phyloP scores from a whole-genome alignment of 2,888 invertebrate genomes.

The Plagodis dolabraria region DNA sequence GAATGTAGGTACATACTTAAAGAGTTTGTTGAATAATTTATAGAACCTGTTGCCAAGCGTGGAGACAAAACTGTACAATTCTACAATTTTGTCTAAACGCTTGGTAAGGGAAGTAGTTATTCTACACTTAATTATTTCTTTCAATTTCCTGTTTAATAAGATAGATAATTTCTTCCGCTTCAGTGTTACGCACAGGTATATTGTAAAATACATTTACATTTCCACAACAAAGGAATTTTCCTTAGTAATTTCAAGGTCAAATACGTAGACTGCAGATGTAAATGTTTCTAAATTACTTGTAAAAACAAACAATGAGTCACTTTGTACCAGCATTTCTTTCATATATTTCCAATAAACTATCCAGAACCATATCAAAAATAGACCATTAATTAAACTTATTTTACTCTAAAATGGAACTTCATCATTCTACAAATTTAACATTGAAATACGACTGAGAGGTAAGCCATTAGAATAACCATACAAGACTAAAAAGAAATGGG shows the following conservation, averaged over 20 bases:
- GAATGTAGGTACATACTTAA: too few relatives aligned
- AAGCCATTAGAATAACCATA: constrained; percentile 22
- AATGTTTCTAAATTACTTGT: constrained; percentile 21
- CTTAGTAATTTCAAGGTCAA: constrained; percentile 30
- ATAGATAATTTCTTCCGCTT: constrained; percentile 19
- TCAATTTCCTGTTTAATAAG: constrained; percentile 11
- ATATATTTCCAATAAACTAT: neutral
- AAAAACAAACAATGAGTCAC: constrained; percentile 15
- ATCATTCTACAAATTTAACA: constrained; percentile 4
- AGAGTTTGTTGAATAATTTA: too few relatives aligned
- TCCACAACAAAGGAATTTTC: constrained; percentile 31
- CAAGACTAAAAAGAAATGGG: constrained; percentile 23
- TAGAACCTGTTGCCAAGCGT: too few relatives aligned
- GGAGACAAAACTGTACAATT: too few relatives aligned
- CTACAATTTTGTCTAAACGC: too few relatives aligned
- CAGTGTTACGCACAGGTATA: neutral
- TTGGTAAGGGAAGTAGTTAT: too few relatives aligned
- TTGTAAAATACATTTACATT: constrained; percentile 7
- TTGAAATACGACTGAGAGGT: constrained; percentile 12
- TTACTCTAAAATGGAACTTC: constrained; percentile 1
- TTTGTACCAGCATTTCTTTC: neutral
- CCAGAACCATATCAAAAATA: neutral
- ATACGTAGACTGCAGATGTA: constrained; percentile 31
- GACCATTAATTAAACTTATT: neutral
- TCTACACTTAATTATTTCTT: neutral